Percentiles rank a stretch among this genome's conserved stretches.
These are phyloP conservation scores for Bathynomus jamesi DNA, from an alignment of 1,140 invertebrate species.

Conservation along the genomic window DNA sequence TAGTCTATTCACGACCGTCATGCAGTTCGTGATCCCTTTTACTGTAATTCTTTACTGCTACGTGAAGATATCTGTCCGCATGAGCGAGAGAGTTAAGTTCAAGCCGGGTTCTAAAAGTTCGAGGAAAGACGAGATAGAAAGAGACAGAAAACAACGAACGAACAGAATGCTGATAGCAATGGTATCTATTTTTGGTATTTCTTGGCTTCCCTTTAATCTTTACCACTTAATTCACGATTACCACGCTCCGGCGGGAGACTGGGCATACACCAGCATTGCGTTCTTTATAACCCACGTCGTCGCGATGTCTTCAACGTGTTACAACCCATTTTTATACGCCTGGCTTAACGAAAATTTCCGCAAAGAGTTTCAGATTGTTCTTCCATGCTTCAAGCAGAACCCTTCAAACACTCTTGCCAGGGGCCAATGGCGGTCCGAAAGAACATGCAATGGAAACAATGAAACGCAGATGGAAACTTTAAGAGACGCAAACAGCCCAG, in stretches of 20 bases:
- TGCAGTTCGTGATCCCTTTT: slow-evolving; percentile 92
- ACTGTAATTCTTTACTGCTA: slow-evolving; percentile 91
- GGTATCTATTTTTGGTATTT: slow-evolving; percentile 88
- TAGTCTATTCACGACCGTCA: slow-evolving; percentile 72
- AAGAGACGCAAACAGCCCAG: not conserved
- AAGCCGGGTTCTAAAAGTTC: slow-evolving; percentile 73
- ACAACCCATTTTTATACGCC: slow-evolving; percentile 70
- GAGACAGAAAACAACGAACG: slow-evolving; percentile 56
- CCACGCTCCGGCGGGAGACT: slow-evolving; percentile 54
- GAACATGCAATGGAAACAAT: slow-evolving; percentile 53
- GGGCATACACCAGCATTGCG: slow-evolving; percentile 73
- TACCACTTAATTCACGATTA: slow-evolving; percentile 76
- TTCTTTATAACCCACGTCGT: slow-evolving; percentile 86
- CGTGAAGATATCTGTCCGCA: slow-evolving; percentile 75
- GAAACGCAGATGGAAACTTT: not conserved
- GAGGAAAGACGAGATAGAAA: slow-evolving; percentile 65
- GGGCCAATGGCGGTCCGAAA: slow-evolving; percentile 48
- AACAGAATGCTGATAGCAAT: slow-evolving; percentile 93
- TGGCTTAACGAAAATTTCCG: slow-evolving; percentile 98
- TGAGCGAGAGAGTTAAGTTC: slow-evolving; percentile 65
- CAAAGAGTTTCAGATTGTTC: slow-evolving; percentile 82
- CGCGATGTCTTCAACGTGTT: slow-evolving; percentile 58
- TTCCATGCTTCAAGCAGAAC: slow-evolving; percentile 39
- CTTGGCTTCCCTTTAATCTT: slow-evolving; percentile 88
- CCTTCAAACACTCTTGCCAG: slow-evolving; percentile 33